Evolutionary conservation across 2,888 invertebrate species (phyloP).

Genomic region (Tuberolachnus salignus): DNA sequence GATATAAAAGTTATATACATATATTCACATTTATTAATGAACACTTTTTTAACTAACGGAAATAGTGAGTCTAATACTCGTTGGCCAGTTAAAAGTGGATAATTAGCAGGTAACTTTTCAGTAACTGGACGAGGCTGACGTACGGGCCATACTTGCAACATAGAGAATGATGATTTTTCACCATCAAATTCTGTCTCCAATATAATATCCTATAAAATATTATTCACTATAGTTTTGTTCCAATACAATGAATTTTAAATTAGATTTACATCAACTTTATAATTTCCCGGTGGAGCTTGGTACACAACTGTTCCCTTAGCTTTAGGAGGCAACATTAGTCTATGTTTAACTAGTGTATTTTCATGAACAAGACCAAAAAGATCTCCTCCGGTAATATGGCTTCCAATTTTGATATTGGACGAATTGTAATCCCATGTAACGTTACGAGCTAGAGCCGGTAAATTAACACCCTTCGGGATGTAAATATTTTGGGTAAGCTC

Average conservation of each 20-base stretch:
- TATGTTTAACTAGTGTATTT: slow-evolving; percentile 96
- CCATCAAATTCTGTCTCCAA: slow-evolving; percentile 99
- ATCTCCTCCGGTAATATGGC: slow-evolving; percentile 98
- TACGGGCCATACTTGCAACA: slow-evolving; percentile 99
- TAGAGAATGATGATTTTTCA: slow-evolving; percentile 85
- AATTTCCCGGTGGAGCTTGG: slow-evolving; percentile 91
- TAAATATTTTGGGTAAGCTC: slow-evolving; percentile 95
- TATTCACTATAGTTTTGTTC: neutral
- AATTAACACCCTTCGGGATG: slow-evolving; percentile 98
- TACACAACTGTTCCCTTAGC: slow-evolving; percentile 96
- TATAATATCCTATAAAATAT: slow-evolving; percentile 77
- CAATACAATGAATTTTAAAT: neutral
- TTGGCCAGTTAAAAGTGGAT: slow-evolving; percentile 97
- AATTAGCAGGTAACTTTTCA: slow-evolving; percentile 98
- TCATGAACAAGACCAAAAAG: slow-evolving; percentile 95
- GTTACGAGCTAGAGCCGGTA: slow-evolving; percentile 84
- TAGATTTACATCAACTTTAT: slow-evolving; percentile 83
- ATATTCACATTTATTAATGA: neutral
- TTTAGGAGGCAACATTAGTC: slow-evolving; percentile 91
- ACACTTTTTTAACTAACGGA: slow-evolving; percentile 72
- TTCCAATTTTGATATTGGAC: slow-evolving; percentile 82
- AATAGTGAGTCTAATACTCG: slow-evolving; percentile 97
- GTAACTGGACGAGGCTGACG: slow-evolving; percentile 95
- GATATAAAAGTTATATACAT: slow-evolving; percentile 31
- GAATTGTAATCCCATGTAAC: slow-evolving; percentile 93